Evolutionary conservation across 1,140 invertebrate species (phyloP).

Genomic region (Tyrophagus putrescentiae): DNA sequence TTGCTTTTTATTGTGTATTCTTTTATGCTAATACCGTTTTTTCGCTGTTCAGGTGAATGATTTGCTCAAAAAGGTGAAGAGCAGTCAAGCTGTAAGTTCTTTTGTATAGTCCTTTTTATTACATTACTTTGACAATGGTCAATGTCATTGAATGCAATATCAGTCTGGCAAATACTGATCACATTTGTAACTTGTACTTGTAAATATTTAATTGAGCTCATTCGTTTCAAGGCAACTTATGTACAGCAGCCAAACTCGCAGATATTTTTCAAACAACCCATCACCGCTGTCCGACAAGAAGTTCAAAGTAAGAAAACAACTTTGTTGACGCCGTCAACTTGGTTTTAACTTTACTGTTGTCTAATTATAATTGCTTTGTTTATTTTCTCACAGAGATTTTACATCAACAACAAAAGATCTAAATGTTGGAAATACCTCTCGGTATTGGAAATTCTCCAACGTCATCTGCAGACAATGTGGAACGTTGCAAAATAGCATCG

Average conservation of each 20-base stretch:
- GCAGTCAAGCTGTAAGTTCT: not conserved
- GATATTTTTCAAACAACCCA: not conserved
- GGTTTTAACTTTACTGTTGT: not conserved
- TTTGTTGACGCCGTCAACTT: not conserved
- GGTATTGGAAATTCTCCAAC: too few relatives aligned
- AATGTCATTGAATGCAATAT: too few relatives aligned
- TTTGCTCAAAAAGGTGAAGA: not conserved
- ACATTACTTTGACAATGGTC: too few relatives aligned
- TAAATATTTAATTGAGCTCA: too few relatives aligned
- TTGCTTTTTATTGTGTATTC: too few relatives aligned
- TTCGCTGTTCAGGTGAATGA: not conserved
- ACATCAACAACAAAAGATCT: not conserved
- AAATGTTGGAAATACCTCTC: too few relatives aligned
- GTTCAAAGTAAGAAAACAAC: slow-evolving; percentile 7
- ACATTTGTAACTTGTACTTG: too few relatives aligned
- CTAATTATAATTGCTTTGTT: not conserved
- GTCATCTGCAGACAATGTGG: too few relatives aligned
- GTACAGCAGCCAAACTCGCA: slow-evolving; percentile 5
- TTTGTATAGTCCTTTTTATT: too few relatives aligned
- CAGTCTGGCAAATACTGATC: too few relatives aligned
- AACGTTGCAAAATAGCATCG: too few relatives aligned
- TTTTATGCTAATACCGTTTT: too few relatives aligned
- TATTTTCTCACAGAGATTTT: not conserved
- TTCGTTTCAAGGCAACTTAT: not conserved
- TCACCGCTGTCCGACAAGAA: not conserved